These are phyloP conservation scores for Lacerta bilineata DNA, from an alignment of 2,797 vertebrate genomes.

Conservation along the genomic window DNA sequence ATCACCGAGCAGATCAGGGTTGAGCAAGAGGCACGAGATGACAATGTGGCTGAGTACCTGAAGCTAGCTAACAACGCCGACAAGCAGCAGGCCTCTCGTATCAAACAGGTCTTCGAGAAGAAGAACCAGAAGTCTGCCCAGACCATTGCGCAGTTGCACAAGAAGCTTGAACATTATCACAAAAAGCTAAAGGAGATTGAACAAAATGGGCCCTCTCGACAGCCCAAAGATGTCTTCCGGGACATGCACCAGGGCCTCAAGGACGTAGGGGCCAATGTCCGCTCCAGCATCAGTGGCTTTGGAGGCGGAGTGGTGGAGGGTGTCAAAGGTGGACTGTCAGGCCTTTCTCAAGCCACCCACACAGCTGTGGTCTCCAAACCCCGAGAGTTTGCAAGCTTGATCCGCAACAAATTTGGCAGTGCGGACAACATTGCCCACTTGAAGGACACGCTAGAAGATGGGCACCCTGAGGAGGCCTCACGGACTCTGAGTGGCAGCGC, in stretches of 20 bases:
- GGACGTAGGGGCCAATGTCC: constrained; percentile 94
- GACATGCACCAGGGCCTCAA: constrained; percentile 99
- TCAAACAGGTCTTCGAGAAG: constrained; percentile 99
- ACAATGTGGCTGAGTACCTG: constrained; percentile 97
- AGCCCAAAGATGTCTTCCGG: constrained; percentile 96
- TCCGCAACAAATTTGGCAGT: constrained; percentile 98
- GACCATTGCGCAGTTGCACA: constrained; percentile 97
- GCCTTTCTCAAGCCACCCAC: constrained; percentile 91
- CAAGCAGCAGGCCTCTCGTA: constrained; percentile 95
- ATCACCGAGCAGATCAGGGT: constrained; percentile 99
- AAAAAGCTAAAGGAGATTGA: constrained; percentile 97
- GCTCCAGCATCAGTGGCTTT: constrained; percentile 97
- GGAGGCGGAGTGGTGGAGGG: constrained; percentile 96
- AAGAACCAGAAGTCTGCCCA: constrained; percentile 99
- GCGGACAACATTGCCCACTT: constrained; percentile 97
- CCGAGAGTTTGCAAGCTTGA: constrained; percentile 94
- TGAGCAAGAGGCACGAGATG: constrained; percentile 96
- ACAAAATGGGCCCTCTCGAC: constrained; percentile 94
- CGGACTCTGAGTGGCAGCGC: constrained; percentile 94
- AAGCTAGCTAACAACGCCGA: constrained; percentile 97
- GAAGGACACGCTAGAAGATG: constrained; percentile 91
- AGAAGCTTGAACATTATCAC: constrained; percentile 97
- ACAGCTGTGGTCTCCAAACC: constrained; percentile 96
- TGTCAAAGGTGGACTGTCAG: constrained; percentile 94
- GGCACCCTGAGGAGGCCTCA: constrained; percentile 87